Base-by-base conservation (phyloP, 1,140 invertebrate genomes). In the Belonocnema kinseyi region DNA sequence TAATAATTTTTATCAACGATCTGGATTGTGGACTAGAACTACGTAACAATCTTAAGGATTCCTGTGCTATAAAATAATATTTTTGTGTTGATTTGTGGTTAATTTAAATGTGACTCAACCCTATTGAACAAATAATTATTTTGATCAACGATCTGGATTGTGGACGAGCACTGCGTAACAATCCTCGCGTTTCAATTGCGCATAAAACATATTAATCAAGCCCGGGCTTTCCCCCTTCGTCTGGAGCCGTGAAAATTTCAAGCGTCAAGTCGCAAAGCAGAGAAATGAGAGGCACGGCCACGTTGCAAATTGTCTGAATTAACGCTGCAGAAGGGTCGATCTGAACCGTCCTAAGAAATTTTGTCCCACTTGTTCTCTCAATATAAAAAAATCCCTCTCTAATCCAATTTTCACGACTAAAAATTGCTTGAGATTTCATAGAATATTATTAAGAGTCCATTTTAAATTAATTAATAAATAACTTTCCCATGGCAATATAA, bases 251-350 rank as follows among this genome's bases (percentile, higher is more conserved):
- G 81, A 82, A 84, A 85, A 82, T 81, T 75, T 17, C 74, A 72
- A 76, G 76, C 77, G 73, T 79, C 74, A 78, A 80, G 77, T 77
- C 75, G 73, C 21, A 75, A 51, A 75, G 75, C 73, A 70, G 75
- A 73, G 73, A 76, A 72, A 83, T 54, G 78, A 77, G 80, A 82
- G 76, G 78, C 79, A 80, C 80, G 85, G 85, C 80, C 83, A 74
- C 82, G 78, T 84, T 85, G 85, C 87, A 88, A 89, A 89, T 89
- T 89, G 88, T 83, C 87, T 88, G 84, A 89, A 89, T 89, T 89
- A 88, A 87, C 84, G 76, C 82, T 78, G 79, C 85, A 81, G 81
- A 87, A 81, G 88, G 88, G 88, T 88, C 86, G 83, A 80, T 78
- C 78, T 80, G 78, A 77, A 81, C 77, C 76, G 82, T 81, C 77